Base-by-base conservation (phyloP, 1,140 invertebrate species). In the Holotrichia oblita region DNA sequence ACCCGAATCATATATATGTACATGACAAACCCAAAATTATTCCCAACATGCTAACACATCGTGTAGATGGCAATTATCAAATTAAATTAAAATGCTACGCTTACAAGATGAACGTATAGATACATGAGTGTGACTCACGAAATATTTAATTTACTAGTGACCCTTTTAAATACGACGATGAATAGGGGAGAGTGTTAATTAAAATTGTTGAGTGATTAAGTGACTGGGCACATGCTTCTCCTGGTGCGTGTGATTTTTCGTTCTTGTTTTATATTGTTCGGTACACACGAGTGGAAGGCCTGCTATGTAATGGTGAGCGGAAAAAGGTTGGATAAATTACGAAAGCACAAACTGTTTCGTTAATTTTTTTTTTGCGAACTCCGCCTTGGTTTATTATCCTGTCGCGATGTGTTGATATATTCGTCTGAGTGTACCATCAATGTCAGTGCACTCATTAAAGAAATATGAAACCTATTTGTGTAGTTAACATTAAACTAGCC, bases 141-240 rank as follows among this genome's bases (percentile, higher is more conserved):
- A 48, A 48, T 48, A 48, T 48, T 48, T 48, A 48, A 48, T 48
- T 48, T 48, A 48, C 44, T 48, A n/a, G 44, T 48, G 44, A 48
- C 44, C 44, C 44, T 48, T 48, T 48, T 48, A 48, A 48, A n/a
- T 48, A 12, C 44, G 44, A n/a, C n/a, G n/a, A n/a, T 14, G 12
- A 48, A 48, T 48, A 48, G 44, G 44, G 44, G 44, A n/a, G 44
- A 48, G 44, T 48, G 44, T 48, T 48, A 48, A 48, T 48, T 48
- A 48, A 48, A 48, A 48, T 48, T 10, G 44, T 48, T 14, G 44
- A 48, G 44, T 48, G 44, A 48, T 48, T 48, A 48, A 48, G 12
- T n/a, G 44, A 48, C n/a, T 10, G 44, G 12, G 44, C 44, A 48
- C 44, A 48, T 48, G 44, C 12, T 48, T 48, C 44, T 48, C n/a